Percentiles rank a stretch among this genome's conserved stretches.
phyloP scores from a whole-genome alignment of 1,140 invertebrate genomes.

The Ephestia elutella region DNA sequence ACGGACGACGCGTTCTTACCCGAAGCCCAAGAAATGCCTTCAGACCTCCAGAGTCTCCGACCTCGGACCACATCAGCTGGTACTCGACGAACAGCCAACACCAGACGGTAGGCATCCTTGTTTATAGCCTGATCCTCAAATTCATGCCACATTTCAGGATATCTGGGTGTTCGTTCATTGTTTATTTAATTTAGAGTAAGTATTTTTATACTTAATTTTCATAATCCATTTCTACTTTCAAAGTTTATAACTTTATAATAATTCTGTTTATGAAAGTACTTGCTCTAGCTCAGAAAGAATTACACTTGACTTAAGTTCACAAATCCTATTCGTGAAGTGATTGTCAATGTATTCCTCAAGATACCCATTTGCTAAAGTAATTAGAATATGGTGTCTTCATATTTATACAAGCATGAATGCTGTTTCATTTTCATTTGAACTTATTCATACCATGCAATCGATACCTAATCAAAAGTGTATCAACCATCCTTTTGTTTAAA shows the following conservation, averaged over 20 bases:
- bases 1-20: slow-evolving; percentile 70
- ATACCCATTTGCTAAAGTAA: background rate
- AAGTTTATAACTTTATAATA: background rate
- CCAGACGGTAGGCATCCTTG: slow-evolving; percentile 45
- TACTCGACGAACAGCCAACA: slow-evolving; percentile 57
- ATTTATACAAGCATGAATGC: slow-evolving; percentile 18
- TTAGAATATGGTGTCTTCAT: background rate
- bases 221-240: background rate
- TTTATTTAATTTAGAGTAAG: background rate
- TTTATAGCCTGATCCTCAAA: background rate
- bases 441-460: slow-evolving; percentile 15
- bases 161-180: background rate
- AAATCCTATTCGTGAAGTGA: background rate
- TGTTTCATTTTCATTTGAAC: slow-evolving; percentile 14
- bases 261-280: background rate
- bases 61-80: slow-evolving; percentile 59
- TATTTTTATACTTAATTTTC: background rate
- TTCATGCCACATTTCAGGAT: background rate
- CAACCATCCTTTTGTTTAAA: slow-evolving; percentile 20
- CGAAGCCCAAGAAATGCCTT: slow-evolving; percentile 48
- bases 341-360: background rate
- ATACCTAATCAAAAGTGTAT: slow-evolving; percentile 9
- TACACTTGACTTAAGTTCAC: background rate
- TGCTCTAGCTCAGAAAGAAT: background rate
- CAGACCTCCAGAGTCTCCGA: slow-evolving; percentile 44